Evolutionary conservation across 1,140 invertebrate species (phyloP).

Genomic region (Archegozetes longisetosus): DNA sequence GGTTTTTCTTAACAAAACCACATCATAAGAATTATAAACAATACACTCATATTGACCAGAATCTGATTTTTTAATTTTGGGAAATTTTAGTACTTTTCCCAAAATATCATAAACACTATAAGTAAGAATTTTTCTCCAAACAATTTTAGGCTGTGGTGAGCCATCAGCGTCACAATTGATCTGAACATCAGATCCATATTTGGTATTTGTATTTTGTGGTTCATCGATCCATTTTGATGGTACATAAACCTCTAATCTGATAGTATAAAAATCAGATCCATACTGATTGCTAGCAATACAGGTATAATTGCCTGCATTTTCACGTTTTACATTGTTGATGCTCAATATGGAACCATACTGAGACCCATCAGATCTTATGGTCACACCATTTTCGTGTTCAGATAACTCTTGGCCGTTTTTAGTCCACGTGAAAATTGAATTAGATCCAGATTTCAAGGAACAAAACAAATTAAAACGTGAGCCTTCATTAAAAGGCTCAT

Average conservation of each 20-base stretch:
- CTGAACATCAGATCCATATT: constrained; percentile 1
- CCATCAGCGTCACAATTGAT: constrained; percentile 17
- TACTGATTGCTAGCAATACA: constrained; percentile 51
- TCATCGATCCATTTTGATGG: constrained; percentile 19
- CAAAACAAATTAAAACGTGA: no score
- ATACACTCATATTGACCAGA: not conserved
- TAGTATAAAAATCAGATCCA: constrained; percentile 41
- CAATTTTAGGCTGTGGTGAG: constrained; percentile 18
- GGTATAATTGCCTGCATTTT: constrained; percentile 56
- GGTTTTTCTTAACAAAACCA: not conserved
- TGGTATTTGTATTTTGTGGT: constrained; percentile 16
- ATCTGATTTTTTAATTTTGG: not conserved
- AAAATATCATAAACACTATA: not conserved
- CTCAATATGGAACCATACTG: constrained; percentile 22
- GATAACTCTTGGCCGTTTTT: no score
- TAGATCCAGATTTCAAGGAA: no score
- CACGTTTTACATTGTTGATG: constrained; percentile 28
- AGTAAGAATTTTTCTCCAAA: constrained; percentile 9
- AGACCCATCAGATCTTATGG: not conserved
- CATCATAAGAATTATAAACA: not conserved
- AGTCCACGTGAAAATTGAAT: no score
- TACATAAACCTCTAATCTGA: constrained; percentile 25
- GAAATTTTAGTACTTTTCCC: not conserved
- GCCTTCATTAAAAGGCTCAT: no score
- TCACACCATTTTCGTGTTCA: no score